These are phyloP conservation scores for Dione juno DNA, from an alignment of 2,888 invertebrate genomes.

Conservation along the genomic window DNA sequence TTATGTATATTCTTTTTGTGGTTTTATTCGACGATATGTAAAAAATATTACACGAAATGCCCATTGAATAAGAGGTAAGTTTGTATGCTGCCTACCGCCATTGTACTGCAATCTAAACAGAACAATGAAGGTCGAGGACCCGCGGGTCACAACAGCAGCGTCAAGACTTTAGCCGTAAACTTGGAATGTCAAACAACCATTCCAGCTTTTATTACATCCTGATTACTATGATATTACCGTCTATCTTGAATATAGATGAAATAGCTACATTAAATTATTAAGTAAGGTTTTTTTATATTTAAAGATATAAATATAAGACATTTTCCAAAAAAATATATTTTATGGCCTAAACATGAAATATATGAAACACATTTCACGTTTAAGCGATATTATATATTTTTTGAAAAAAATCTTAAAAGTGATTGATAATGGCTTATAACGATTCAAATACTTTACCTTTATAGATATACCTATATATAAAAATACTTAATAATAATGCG, in stretches of 20 bases:
- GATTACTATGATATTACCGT: conserved; percentile 23
- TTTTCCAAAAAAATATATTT: no score
- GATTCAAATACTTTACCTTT: no score
- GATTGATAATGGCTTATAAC: no score
- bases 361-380: no score
- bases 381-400: no score
- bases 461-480: neutral
- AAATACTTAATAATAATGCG: neutral
- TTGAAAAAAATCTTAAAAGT: no score
- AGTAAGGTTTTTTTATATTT: neutral
- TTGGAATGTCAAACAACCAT: conserved; percentile 43
- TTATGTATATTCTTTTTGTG: neutral
- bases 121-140: conserved; percentile 80
- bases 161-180: conserved; percentile 49
- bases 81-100: conserved; percentile 52
- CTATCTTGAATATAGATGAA: neutral
- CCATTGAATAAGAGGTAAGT: conserved; percentile 24
- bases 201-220: conserved; percentile 38
- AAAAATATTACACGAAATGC: neutral
- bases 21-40: no score
- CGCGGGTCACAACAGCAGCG: conserved; percentile 66
- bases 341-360: no score
- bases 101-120: conserved; percentile 73
- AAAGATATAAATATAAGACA: no score
- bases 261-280: neutral